A percentile compares a stretch with the other conserved stretches of the same genome.
Conservation (phyloP, 2,113 vertebrate species). For the Centropus bengalensis region DNA sequence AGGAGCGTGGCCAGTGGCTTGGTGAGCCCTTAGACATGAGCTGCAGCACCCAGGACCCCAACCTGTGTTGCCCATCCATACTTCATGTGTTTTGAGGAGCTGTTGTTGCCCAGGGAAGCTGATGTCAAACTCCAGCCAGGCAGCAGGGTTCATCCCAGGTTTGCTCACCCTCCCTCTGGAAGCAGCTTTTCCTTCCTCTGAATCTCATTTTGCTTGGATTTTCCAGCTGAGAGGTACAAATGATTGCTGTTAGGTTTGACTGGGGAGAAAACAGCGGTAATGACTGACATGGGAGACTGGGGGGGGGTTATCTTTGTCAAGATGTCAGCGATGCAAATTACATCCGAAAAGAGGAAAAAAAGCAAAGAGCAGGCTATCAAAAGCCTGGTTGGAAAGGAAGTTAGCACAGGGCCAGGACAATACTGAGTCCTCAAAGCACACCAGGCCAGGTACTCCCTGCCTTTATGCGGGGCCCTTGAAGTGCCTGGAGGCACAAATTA, state of each 20-base stretch:
- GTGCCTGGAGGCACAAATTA: conserved; percentile 58
- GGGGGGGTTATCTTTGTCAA: conserved; percentile 56
- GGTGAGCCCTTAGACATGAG: background rate
- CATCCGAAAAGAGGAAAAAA: conserved; percentile 34
- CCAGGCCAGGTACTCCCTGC: conserved; percentile 59
- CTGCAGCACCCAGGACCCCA: background rate
- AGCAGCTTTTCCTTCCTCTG: conserved; percentile 29
- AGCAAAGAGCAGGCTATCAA: conserved; percentile 21
- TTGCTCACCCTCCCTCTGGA: conserved; percentile 1
- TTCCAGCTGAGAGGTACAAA: conserved; percentile 60
- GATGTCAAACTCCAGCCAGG: background rate
- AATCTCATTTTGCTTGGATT: conserved; percentile 40
- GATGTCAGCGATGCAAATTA: conserved; percentile 60
- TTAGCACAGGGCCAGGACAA: conserved; percentile 30
- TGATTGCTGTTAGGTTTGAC: conserved; percentile 36
- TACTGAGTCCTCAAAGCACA: background rate
- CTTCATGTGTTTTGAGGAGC: background rate
- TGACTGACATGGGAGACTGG: conserved; percentile 42
- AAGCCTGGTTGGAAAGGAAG: conserved; percentile 61
- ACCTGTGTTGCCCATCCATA: background rate
- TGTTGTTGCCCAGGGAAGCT: background rate
- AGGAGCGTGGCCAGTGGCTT: background rate
- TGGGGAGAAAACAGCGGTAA: conserved; percentile 41
- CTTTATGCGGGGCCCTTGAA: conserved; percentile 37
- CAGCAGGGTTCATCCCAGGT: background rate